phyloP scores from a whole-genome alignment of 2,888 invertebrate species.

The Archips xylosteana region DNA sequence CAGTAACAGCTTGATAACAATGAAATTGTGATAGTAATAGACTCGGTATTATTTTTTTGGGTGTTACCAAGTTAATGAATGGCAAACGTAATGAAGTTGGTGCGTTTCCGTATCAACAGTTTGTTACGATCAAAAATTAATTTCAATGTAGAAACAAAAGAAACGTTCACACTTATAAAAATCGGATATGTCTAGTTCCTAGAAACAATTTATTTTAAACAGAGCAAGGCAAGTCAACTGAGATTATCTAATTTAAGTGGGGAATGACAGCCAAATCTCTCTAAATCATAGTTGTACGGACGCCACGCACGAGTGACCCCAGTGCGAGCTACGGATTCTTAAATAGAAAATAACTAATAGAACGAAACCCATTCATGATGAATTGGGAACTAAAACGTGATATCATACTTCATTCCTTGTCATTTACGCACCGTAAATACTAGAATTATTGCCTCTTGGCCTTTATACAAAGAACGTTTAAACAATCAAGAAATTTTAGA shows the following conservation, averaged over 20 bases:
- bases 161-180: neutral
- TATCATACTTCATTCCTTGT: slow-evolving; percentile 11
- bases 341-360: slow-evolving; percentile 25
- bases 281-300: neutral
- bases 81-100: slow-evolving; percentile 9
- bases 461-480: neutral
- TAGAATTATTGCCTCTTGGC: slow-evolving; percentile 13
- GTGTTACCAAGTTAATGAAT: slow-evolving; percentile 21
- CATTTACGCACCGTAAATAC: slow-evolving; percentile 22
- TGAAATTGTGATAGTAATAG: slow-evolving; percentile 45
- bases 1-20: slow-evolving; percentile 56
- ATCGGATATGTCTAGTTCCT: neutral
- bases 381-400: slow-evolving; percentile 20
- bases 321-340: slow-evolving; percentile 24
- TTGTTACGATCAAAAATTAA: neutral
- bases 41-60: slow-evolving; percentile 5
- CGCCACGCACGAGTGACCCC: slow-evolving; percentile 33
- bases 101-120: neutral
- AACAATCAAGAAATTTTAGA: slow-evolving; percentile 24
- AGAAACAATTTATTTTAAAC: neutral
- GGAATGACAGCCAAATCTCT: slow-evolving; percentile 21
- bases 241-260: slow-evolving; percentile 19
- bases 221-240: neutral
- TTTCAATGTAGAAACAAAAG: neutral
- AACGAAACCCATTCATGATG: slow-evolving; percentile 27